Percentiles rank a stretch among this genome's conserved stretches.
phyloP scores from a whole-genome alignment of 2,888 invertebrate species.

The Cheilosia impressa region DNA sequence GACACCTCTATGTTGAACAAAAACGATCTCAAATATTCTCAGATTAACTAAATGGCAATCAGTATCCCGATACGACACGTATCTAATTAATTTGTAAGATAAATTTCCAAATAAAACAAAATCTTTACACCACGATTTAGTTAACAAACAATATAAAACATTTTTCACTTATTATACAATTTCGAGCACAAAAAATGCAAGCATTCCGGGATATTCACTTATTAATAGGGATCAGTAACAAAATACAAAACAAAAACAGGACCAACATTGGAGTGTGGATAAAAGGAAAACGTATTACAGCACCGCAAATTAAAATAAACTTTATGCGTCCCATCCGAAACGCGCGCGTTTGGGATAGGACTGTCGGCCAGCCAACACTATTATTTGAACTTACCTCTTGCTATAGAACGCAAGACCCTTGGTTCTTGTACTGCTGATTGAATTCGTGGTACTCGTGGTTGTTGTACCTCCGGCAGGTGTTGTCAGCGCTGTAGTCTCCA shows the following conservation, averaged over 20 bases:
- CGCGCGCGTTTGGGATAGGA: constrained; percentile 2
- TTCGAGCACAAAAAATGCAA: constrained; percentile 55
- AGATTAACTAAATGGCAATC: background rate
- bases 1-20: background rate
- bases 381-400: constrained; percentile 82
- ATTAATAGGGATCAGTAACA: constrained; percentile 42
- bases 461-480: constrained; percentile 67
- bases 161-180: constrained; percentile 41
- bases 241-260: constrained; percentile 41
- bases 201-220: constrained; percentile 51
- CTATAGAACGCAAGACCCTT: constrained; percentile 83
- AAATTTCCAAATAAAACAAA: constrained; percentile 2
- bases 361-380: background rate
- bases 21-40: constrained; percentile 21
- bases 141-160: constrained; percentile 44
- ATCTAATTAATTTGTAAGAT: background rate
- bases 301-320: constrained; percentile 64
- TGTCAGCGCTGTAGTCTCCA: constrained; percentile 57
- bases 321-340: constrained; percentile 23
- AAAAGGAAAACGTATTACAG: constrained; percentile 56
- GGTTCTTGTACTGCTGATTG: constrained; percentile 77
- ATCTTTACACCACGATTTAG: constrained; percentile 40
- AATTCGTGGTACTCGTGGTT: constrained; percentile 73
- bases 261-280: constrained; percentile 59
- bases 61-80: background rate